Evolutionary conservation across 2,888 invertebrate genomes (phyloP).

Genomic region (Tortrix viridana): DNA sequence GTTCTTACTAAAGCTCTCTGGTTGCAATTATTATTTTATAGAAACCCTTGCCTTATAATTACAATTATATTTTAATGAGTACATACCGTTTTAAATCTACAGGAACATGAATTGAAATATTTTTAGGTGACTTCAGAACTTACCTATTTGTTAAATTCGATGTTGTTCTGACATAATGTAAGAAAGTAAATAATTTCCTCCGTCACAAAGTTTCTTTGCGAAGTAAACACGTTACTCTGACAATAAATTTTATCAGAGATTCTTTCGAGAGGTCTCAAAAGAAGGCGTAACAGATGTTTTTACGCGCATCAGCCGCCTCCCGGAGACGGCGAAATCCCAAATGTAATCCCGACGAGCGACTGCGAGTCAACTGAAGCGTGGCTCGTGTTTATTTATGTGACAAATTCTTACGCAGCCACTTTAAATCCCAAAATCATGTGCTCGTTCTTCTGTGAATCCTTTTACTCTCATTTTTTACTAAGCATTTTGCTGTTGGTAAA

Average conservation of each 20-base stretch:
- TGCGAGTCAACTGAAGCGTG: constrained; percentile 73
- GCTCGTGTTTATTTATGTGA: constrained; percentile 81
- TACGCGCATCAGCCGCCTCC: constrained; percentile 67
- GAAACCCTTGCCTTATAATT: no score
- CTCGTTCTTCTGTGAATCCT: constrained; percentile 58
- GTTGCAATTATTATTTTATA: not conserved
- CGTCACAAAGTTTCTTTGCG: constrained; percentile 24
- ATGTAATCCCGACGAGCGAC: constrained; percentile 78
- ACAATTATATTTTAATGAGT: no score
- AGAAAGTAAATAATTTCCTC: constrained; percentile 18
- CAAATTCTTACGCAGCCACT: constrained; percentile 76
- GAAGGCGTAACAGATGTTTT: constrained; percentile 80
- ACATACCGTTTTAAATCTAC: no score
- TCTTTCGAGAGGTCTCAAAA: constrained; percentile 64
- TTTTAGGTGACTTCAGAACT: no score
- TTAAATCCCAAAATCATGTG: constrained; percentile 70
- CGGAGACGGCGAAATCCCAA: constrained; percentile 71
- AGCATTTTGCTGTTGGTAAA: constrained; percentile 19
- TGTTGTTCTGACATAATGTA: not conserved
- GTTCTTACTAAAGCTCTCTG: not conserved
- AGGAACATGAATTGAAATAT: no score
- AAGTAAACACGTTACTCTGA: constrained; percentile 28
- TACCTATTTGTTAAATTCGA: no score
- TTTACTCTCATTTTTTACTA: constrained; percentile 44
- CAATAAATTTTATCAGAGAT: constrained; percentile 35